These are phyloP conservation scores for Chlorodrepanis virens DNA, from an alignment of 2,113 vertebrate species.

Conservation along the genomic window DNA sequence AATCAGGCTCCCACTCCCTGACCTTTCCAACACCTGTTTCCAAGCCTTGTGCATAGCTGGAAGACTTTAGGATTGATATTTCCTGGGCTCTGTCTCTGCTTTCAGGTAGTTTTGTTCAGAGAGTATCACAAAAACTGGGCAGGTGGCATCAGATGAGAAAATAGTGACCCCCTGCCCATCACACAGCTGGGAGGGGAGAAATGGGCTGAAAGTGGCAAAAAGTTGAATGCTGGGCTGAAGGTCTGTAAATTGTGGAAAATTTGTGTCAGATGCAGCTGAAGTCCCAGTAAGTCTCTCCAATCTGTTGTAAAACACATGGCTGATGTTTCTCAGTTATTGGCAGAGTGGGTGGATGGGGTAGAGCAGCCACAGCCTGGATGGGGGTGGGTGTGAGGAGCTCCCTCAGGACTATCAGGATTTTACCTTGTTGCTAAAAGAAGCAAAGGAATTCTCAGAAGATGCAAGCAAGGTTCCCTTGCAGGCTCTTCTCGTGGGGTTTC, in stretches of 20 bases:
- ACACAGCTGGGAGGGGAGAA: neutral
- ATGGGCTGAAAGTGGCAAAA: neutral
- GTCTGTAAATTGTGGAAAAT: neutral
- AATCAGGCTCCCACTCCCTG: neutral
- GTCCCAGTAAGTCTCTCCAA: neutral
- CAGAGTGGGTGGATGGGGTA: neutral
- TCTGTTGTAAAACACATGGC: neutral
- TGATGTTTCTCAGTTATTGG: neutral
- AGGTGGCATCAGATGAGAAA: neutral
- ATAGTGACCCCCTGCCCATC: neutral
- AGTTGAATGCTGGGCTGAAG: neutral
- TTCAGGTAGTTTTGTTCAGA: neutral
- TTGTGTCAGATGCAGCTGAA: neutral
- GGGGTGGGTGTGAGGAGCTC: neutral
- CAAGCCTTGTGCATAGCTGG: neutral
- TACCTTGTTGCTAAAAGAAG: neutral
- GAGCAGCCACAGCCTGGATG: neutral
- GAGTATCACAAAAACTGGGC: neutral
- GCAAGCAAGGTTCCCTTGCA: neutral
- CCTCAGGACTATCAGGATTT: neutral
- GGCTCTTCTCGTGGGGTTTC: accelerated
- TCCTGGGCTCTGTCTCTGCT: neutral
- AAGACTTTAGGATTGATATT: neutral
- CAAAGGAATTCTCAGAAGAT: neutral
- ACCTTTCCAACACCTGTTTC: neutral